Conservation (phyloP, 2,113 vertebrate species). For the Sisor rabdophorus region DNA sequence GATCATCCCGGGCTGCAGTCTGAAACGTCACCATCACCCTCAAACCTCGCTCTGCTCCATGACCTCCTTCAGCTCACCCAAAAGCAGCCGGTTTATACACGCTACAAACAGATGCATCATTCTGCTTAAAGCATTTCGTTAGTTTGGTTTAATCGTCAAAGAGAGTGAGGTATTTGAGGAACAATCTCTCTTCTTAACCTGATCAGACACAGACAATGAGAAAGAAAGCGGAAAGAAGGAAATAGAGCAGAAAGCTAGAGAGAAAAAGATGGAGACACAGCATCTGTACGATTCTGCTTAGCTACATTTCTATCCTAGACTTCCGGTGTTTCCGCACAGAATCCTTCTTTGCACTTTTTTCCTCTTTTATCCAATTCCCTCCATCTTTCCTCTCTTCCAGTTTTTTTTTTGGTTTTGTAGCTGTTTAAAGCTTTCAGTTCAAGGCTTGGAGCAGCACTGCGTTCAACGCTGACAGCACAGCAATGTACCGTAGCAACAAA, state of each 20-base stretch:
- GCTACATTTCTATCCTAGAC: slow-evolving; percentile 38
- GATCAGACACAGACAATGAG: slow-evolving; percentile 55
- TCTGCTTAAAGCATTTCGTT: slow-evolving; percentile 70
- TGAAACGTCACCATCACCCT: background rate
- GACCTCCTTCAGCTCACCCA: slow-evolving; percentile 30
- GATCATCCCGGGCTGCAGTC: background rate
- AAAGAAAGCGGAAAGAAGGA: slow-evolving; percentile 44
- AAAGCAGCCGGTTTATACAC: background rate
- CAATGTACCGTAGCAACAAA: background rate
- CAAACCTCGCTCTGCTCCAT: slow-evolving; percentile 3
- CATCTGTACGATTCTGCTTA: slow-evolving; percentile 44
- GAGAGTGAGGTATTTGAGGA: slow-evolving; percentile 92
- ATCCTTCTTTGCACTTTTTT: slow-evolving; percentile 16
- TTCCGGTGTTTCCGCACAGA: slow-evolving; percentile 45
- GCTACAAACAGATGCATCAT: slow-evolving; percentile 29
- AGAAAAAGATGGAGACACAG: slow-evolving; percentile 54
- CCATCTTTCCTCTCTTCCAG: slow-evolving; percentile 55
- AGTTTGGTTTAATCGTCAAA: slow-evolving; percentile 90
- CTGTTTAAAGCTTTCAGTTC: slow-evolving; percentile 79
- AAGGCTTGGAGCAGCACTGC: slow-evolving; percentile 61
- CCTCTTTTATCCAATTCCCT: slow-evolving; percentile 48
- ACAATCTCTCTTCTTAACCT: slow-evolving; percentile 81
- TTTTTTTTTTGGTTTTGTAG: slow-evolving; percentile 79
- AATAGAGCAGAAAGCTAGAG: slow-evolving; percentile 44
- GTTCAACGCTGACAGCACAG: slow-evolving; percentile 32